These are phyloP conservation scores for Agrenia bidenticulata DNA, from an alignment of 2,888 invertebrate genomes.

Conservation along the genomic window DNA sequence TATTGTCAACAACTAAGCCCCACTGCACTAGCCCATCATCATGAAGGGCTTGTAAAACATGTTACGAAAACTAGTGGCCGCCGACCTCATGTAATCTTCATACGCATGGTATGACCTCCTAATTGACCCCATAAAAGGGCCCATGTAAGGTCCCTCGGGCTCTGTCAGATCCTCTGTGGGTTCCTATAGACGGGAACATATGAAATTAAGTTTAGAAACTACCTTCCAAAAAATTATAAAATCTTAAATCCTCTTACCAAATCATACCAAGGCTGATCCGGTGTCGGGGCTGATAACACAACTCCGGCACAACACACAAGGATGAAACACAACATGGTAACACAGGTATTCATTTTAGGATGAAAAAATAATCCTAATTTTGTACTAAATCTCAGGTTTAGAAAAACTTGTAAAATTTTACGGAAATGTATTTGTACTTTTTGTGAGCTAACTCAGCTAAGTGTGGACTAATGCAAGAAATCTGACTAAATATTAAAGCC, in stretches of 20 bases:
- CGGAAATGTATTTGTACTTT: no score
- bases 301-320: slow-evolving; percentile 15
- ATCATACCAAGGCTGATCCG: slow-evolving; percentile 30
- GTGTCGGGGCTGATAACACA: slow-evolving; percentile 13
- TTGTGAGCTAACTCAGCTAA: no score
- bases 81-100: slow-evolving; percentile 29
- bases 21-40: slow-evolving; percentile 11
- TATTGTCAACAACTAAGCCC: no score
- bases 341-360: neutral
- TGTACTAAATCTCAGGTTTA: neutral
- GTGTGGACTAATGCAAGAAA: neutral
- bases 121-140: slow-evolving; percentile 34
- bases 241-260: slow-evolving; percentile 22
- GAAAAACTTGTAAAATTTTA: no score
- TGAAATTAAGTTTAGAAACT: no score
- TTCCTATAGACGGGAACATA: slow-evolving; percentile 14
- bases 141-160: slow-evolving; percentile 26
- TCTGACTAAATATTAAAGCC: neutral
- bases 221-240: no score
- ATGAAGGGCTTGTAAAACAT: slow-evolving; percentile 33
- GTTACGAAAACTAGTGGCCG: slow-evolving; percentile 25
- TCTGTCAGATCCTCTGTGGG: slow-evolving; percentile 30
- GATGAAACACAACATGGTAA: slow-evolving; percentile 8
- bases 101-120: slow-evolving; percentile 29
- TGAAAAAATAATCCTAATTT: neutral